A percentile compares a stretch with the other conserved stretches of the same genome.
Evolutionary conservation across 2,888 invertebrate genomes (phyloP).

Genomic region (Phytoseiulus persimilis): DNA sequence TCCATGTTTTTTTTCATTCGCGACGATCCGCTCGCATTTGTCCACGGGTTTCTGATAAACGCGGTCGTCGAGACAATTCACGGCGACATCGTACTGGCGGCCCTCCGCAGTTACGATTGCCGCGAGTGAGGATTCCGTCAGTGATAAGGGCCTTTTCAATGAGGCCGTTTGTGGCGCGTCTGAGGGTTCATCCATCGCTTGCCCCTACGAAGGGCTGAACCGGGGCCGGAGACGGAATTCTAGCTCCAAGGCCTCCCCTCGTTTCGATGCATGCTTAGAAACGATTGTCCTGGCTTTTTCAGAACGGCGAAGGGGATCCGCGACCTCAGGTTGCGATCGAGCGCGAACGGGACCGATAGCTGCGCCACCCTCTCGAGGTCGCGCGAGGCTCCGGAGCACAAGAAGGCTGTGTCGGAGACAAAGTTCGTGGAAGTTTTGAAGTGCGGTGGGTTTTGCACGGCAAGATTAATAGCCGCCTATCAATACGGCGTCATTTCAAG

Average conservation of each 20-base stretch:
- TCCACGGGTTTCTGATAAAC: background rate
- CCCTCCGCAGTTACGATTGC: background rate
- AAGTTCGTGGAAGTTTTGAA: background rate
- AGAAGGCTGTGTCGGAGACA: background rate
- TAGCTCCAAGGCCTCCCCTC: too few species aligned
- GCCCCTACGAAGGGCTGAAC: background rate
- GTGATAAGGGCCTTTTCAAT: background rate
- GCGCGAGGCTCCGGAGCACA: background rate
- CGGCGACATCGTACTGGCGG: background rate
- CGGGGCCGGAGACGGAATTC: background rate
- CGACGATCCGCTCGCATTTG: background rate
- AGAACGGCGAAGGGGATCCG: too few species aligned
- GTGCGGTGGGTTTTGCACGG: background rate
- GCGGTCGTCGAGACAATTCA: background rate
- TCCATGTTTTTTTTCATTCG: background rate
- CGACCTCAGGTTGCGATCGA: too few species aligned
- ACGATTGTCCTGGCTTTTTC: too few species aligned
- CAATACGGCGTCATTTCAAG: conserved; percentile 5
- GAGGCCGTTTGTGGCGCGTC: background rate
- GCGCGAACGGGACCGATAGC: background rate
- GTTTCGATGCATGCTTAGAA: background rate
- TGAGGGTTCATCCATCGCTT: background rate
- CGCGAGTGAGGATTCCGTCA: background rate
- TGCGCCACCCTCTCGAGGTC: background rate
- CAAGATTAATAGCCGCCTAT: background rate